Base-by-base conservation (phyloP, 2,113 vertebrate species). In the Eonycteris spelaea region DNA sequence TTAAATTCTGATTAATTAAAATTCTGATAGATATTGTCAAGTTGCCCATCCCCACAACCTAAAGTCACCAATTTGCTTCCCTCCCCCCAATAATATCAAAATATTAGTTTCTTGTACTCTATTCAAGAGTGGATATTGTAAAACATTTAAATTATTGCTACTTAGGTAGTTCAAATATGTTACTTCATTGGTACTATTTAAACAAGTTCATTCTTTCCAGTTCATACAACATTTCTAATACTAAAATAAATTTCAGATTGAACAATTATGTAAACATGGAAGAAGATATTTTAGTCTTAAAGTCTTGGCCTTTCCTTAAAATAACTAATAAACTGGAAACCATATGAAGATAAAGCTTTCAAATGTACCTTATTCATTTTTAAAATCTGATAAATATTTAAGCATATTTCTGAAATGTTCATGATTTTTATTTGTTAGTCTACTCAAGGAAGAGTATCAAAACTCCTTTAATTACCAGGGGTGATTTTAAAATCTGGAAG, bases 31-130 rank as follows among this genome's bases (percentile, higher is more conserved):
- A 19, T 70, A 86, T 4, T 77, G 28, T 63, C 18, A 86, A 43
- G 2, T 35, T 26, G 2, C 61, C 55, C 7, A 24, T 2, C 4
- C 11, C 14, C 4, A 24, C 10, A 1, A 45, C n/a, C 55, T 10
- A 3, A 87, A 19, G 63, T 40, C 12, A 71, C 7, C 51, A 48
- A 48, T 45, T 86, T 93, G 75, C 8, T 59, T 59, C 24, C 18
- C 21, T 70, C n/a, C 11, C 11, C 48, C 21, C 16, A 28, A 48
- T 45, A 45, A 48, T 79, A 22, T 45, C 35, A 86, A 74, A 55
- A 30, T 55, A 59, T 59, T 59, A 59, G 6, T 48, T 55, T 59
- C 38, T 11, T 38, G n/a, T 30, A 71, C 5, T 28, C 2, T 79
- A 48, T 30, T 86, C 48, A 79, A 48, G 11, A 59, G 4, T 70